Evolutionary conservation across 2,888 invertebrate species (phyloP).

Genomic region (Priocnemis perturbator): DNA sequence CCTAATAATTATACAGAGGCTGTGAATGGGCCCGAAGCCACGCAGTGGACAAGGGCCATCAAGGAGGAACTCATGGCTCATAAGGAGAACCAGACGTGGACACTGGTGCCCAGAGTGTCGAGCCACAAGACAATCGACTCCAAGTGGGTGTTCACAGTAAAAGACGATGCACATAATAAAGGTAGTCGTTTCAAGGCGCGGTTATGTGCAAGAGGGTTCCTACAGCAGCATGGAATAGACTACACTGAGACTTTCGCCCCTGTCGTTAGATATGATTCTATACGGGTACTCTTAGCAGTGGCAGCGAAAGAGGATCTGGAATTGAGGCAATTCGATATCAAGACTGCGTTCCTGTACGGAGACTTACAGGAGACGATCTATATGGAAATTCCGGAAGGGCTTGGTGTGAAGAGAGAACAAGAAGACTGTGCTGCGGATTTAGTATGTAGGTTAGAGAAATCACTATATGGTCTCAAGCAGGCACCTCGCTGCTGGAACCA

Average conservation of each 20-base stretch:
- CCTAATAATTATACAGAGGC: conserved; percentile 22
- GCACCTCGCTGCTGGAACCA: conserved; percentile 35
- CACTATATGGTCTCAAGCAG: too few species aligned
- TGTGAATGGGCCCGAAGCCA: conserved; percentile 18
- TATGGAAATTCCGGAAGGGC: conserved; percentile 24
- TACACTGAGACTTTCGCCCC: conserved; percentile 49
- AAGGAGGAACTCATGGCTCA: conserved; percentile 44
- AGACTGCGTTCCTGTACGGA: too few species aligned
- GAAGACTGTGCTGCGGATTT: not conserved
- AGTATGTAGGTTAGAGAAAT: conserved; percentile 24
- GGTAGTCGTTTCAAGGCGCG: conserved; percentile 40
- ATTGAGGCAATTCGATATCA: conserved; percentile 25
- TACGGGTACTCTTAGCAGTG: conserved; percentile 40
- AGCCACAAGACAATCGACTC: conserved; percentile 30
- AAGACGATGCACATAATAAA: conserved; percentile 28
- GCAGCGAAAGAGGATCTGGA: conserved; percentile 24
- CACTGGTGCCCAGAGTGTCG: conserved; percentile 25
- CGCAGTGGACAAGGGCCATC: conserved; percentile 36
- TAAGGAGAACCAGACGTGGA: conserved; percentile 34
- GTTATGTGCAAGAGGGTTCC: conserved; percentile 44
- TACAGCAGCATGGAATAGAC: conserved; percentile 37
- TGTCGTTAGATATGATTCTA: conserved; percentile 44
- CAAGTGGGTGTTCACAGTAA: conserved; percentile 48
- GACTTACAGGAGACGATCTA: conserved; percentile 25
- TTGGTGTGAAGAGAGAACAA: not conserved